phyloP scores from a whole-genome alignment of 2,797 vertebrate species.

The Intellagama lesueurii region DNA sequence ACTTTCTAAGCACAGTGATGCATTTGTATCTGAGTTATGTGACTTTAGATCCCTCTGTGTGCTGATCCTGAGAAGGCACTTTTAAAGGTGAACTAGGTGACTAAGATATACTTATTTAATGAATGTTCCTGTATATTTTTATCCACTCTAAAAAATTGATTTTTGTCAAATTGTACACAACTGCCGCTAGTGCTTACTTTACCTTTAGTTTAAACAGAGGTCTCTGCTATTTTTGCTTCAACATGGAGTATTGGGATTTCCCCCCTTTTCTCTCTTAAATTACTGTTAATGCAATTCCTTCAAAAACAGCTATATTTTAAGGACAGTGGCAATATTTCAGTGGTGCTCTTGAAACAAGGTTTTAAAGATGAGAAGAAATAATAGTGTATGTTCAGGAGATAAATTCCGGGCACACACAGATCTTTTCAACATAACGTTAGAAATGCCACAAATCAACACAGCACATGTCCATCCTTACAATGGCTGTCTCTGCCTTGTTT shows the following conservation, averaged over 20 bases:
- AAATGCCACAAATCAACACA: neutral
- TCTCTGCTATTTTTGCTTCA: conserved; percentile 13
- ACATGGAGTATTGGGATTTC: conserved; percentile 14
- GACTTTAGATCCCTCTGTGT: conserved; percentile 13
- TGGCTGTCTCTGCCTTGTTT: neutral
- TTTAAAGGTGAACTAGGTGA: neutral
- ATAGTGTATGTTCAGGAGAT: conserved; percentile 13
- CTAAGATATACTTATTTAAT: neutral
- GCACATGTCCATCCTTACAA: neutral
- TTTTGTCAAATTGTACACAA: neutral
- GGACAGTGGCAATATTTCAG: conserved; percentile 43
- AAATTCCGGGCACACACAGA: neutral
- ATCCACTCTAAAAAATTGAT: neutral
- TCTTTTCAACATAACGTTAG: neutral
- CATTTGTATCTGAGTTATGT: neutral
- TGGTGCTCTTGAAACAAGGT: conserved; percentile 12
- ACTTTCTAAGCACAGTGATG: accelerated
- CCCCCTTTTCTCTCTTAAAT: conserved; percentile 11
- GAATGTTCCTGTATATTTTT: neutral
- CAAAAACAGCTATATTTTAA: neutral
- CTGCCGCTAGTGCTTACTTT: neutral
- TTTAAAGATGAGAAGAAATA: conserved; percentile 22
- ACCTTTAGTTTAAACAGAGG: neutral
- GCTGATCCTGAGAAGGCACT: neutral
- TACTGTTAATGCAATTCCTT: neutral